A percentile compares a stretch with the other conserved stretches of the same genome.
These are phyloP conservation scores for Pagetopsis macropterus DNA, from an alignment of 2,797 vertebrate genomes.

Conservation along the genomic window DNA sequence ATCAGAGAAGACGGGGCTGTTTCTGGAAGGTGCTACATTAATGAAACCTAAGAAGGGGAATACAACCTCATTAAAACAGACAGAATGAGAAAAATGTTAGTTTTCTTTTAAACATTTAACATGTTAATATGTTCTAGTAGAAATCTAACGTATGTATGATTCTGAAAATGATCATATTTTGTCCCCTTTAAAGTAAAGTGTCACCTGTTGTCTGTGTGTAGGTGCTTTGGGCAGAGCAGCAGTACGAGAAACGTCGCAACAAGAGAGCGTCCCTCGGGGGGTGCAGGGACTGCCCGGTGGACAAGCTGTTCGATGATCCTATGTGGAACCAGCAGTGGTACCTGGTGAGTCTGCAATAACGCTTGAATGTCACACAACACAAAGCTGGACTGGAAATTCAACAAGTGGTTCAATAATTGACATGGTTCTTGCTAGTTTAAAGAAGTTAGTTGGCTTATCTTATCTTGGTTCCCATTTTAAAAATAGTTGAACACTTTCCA, in stretches of 20 bases:
- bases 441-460: not conserved
- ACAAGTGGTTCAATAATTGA: slow-evolving; percentile 1
- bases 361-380: not conserved
- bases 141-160: too few species aligned
- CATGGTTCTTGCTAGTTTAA: not conserved
- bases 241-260: slow-evolving; percentile 91
- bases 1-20: too few species aligned
- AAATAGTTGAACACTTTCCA: slow-evolving; percentile 11
- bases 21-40: too few species aligned
- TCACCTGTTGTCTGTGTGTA: slow-evolving; percentile 54
- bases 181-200: not conserved
- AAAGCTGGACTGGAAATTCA: not conserved
- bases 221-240: slow-evolving; percentile 98
- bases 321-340: slow-evolving; percentile 99
- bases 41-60: too few species aligned
- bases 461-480: not conserved
- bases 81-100: too few species aligned
- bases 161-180: too few species aligned
- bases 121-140: too few species aligned
- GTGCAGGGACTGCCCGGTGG: slow-evolving; percentile 83
- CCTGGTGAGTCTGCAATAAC: slow-evolving; percentile 85
- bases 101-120: too few species aligned
- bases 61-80: too few species aligned
- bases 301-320: slow-evolving; percentile 95
- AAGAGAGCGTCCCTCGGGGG: slow-evolving; percentile 85